A percentile compares a stretch with the other conserved stretches of the same genome.
These are phyloP conservation scores for Pampus argenteus DNA, from an alignment of 2,797 vertebrate genomes.

Conservation along the genomic window DNA sequence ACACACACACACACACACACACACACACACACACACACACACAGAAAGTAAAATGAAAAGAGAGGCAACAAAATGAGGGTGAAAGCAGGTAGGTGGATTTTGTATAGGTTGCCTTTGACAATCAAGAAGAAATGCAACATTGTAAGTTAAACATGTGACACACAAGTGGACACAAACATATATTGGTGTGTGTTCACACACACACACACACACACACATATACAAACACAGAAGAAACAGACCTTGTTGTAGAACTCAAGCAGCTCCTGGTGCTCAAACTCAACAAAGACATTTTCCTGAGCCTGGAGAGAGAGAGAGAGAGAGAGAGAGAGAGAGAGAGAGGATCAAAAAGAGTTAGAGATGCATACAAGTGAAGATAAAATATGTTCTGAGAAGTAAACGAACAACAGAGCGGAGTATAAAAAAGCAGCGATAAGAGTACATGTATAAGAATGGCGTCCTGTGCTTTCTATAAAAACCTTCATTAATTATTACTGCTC, in stretches of 20 bases:
- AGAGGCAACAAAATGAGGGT: conserved; percentile 10
- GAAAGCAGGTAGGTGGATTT: conserved; percentile 21
- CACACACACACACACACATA: conserved; percentile 10
- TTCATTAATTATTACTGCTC: conserved; percentile 77
- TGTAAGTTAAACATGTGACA: not conserved
- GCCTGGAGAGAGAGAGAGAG: conserved; percentile 75
- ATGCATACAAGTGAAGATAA: conserved; percentile 7
- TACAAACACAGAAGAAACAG: conserved; percentile 39
- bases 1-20: conserved; percentile 1
- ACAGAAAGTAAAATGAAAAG: conserved; percentile 1
- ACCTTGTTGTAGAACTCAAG: conserved; percentile 99
- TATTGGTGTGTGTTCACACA: conserved; percentile 1
- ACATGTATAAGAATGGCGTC: conserved; percentile 25
- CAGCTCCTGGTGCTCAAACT: conserved; percentile 94
- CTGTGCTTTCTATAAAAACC: conserved; percentile 75
- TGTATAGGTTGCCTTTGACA: conserved; percentile 31
- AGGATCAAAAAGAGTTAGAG: not conserved
- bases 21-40: not conserved
- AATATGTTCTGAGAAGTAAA: conserved; percentile 3
- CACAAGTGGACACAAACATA: not conserved
- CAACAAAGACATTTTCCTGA: conserved; percentile 91
- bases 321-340: conserved; percentile 18
- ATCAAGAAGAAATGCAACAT: conserved; percentile 35
- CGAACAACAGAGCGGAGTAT: conserved; percentile 19
- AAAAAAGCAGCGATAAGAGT: conserved; percentile 34